Conservation (phyloP, 2,888 invertebrate species). For the Leucoptera coffeella region DNA sequence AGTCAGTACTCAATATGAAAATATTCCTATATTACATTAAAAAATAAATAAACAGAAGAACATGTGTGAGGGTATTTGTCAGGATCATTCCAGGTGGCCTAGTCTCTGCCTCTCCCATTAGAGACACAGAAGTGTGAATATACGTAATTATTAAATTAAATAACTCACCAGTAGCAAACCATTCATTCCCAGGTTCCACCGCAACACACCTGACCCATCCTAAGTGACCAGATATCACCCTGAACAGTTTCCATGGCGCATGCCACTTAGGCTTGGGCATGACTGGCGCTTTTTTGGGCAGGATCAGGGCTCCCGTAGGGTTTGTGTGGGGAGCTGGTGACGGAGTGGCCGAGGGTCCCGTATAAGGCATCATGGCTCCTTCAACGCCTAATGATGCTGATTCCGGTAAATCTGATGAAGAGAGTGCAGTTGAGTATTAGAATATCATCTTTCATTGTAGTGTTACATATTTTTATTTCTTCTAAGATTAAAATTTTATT, state of each 20-base stretch:
- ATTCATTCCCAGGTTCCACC: conserved; percentile 95
- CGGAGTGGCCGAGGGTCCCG: conserved; percentile 25
- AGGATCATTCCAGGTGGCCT: too few relatives aligned
- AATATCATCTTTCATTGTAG: too few relatives aligned
- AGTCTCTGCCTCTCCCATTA: too few relatives aligned
- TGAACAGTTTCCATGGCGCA: conserved; percentile 95
- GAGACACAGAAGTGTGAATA: too few relatives aligned
- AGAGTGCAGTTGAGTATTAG: too few relatives aligned
- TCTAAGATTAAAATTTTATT: too few relatives aligned
- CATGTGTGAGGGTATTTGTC: too few relatives aligned
- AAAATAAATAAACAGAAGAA: too few relatives aligned
- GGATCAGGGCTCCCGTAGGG: conserved; percentile 13
- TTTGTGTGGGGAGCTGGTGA: conserved; percentile 32
- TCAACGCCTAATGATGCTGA: conserved; percentile 39
- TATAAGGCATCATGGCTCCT: conserved; percentile 47
- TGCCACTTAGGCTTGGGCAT: conserved; percentile 99
- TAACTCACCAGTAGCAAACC: conserved; percentile 57
- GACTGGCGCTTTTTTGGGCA: conserved; percentile 74
- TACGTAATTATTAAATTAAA: too few relatives aligned
- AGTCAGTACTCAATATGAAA: too few relatives aligned
- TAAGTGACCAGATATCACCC: conserved; percentile 88
- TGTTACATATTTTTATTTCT: too few relatives aligned
- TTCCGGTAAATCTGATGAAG: conserved; percentile 41
- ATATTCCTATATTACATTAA: too few relatives aligned
- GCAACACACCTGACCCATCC: conserved; percentile 98